Base-by-base conservation (phyloP, 2,888 invertebrate species). In the Pristionchus maxplancki region DNA sequence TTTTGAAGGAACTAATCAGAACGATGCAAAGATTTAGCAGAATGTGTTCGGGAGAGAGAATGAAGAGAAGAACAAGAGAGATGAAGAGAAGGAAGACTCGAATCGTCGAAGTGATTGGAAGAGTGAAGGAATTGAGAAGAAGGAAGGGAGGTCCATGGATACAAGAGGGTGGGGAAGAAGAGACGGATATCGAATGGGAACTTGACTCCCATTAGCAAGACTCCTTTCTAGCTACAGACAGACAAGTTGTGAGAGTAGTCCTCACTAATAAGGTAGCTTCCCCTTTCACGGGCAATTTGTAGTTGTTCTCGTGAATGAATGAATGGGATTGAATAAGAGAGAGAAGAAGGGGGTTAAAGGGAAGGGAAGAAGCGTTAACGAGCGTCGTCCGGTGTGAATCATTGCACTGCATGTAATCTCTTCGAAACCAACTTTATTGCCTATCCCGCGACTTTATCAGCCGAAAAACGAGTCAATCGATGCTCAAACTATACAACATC, bases 191-290 rank as follows among this genome's bases (percentile, higher is more conserved):
- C 20, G 64, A 40, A 44, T 31, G 40, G 85, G 48, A 85, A 85
- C 40, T 44, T 85, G 85, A 85, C 31, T 64, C 85, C 64, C n/a
- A 85, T 85, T 85, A 85, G 85, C 24, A 40, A 28, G 50, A 44
- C 58, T 64, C 58, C 58, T 58, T 58, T 58, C 64, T 71, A 71
- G 71, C 31, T 20, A 24, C 24, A 20, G 74, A 40, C 37, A 20
- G 58, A 44, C 44, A 34, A 71, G 67, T 67, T 67, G 31, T 67
- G 78, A 78, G 44, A 20, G 2, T 17, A 71, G 34, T 34, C n/a
- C 58, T 58, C 44, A 81, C 81, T 48, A 48, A 81, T 81, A 48
- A 81, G 48, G 44, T 28, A 44, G 81, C 31, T 15, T 34, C 37
- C 3, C 24, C 67, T 67, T 17, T 24, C 24, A 78, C 24, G 13